Evolutionary conservation across 2,888 invertebrate species (phyloP).

Genomic region (Apocheima hispidaria): DNA sequence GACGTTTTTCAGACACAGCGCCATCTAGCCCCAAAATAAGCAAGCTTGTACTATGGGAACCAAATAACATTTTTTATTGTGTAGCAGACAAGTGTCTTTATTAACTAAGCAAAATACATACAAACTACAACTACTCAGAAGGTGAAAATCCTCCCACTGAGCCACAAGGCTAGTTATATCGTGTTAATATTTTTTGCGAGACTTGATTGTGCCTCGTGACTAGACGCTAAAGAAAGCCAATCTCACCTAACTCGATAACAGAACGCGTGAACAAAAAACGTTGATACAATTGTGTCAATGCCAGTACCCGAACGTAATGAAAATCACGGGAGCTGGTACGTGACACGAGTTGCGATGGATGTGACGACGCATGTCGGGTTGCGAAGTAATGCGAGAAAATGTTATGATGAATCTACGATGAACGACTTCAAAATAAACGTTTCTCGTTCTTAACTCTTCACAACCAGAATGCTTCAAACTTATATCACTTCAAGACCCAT

Average conservation of each 20-base stretch:
- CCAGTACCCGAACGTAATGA: conserved; percentile 50
- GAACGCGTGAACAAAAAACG: conserved; percentile 24
- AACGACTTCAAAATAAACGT: conserved; percentile 4
- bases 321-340: conserved; percentile 59
- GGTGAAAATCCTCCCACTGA: neutral
- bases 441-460: no score
- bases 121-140: no score
- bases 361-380: conserved; percentile 47
- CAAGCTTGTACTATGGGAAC: no score
- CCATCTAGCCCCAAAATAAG: no score
- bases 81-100: no score
- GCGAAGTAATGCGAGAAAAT: neutral
- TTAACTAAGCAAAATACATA: no score
- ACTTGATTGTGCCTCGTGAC: conserved; percentile 13
- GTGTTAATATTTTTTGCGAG: neutral
- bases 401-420: neutral
- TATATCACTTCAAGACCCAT: no score
- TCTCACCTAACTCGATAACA: conserved; percentile 30
- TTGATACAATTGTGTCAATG: conserved; percentile 33
- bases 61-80: no score
- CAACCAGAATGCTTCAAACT: no score
- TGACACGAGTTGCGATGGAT: conserved; percentile 53
- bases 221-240: conserved; percentile 15
- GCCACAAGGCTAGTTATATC: neutral
- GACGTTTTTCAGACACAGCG: no score